Base-by-base conservation (phyloP, 2,113 vertebrate genomes). In the Hippoglossus stenolepis region DNA sequence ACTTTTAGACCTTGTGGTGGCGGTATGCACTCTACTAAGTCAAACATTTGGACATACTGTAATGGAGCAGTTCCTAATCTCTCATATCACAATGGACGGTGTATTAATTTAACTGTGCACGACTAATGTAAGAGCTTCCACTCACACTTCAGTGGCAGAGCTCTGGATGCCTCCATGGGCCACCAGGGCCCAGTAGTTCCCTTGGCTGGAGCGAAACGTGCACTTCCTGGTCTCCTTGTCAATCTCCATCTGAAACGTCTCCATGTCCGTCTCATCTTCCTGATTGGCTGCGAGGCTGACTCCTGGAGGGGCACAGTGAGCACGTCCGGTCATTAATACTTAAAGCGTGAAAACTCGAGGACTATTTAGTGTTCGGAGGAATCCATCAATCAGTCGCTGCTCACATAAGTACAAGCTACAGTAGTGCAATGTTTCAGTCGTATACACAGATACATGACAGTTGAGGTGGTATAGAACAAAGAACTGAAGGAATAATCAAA, bases 171-270 rank as follows among this genome's bases (percentile, higher is more conserved):
- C 97, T 70, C 97, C 97, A 0, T 99, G 97, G 72, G 95, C 90
- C 90, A 99, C 97, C 61, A 99, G 94, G 23, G 94, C 95, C 97
- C 97, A 99, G 93, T 97, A 98, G 85, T 95, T 95, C 65, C 97
- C 97, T 0, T 94, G 92, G 86, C 95, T 96, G 90, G 96, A 95
- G 74, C 97, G 95, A 67, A 99, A 97, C 58, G 93, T 96, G 73
- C 96, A 97, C 87, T 96, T 97, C 89, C 92, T 96, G 73, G 93
- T 98, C 63, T 98, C 96, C 1, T 89, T 95, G 90, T 98, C 95
- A 2, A 97, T 96, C 85, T 98, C 97, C 95, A 99, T 96, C 93
- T 99, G 96, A 94, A 98, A 99, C 1, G 96, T 98, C 91, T 99
- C 98, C 1, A 95, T 95, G 91, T 97, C 96, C n/a, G 96, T 95